A percentile compares a stretch with the other conserved stretches of the same genome.
These are phyloP conservation scores for Epistrophe grossulariae DNA, from an alignment of 2,888 invertebrate species.

Conservation along the genomic window DNA sequence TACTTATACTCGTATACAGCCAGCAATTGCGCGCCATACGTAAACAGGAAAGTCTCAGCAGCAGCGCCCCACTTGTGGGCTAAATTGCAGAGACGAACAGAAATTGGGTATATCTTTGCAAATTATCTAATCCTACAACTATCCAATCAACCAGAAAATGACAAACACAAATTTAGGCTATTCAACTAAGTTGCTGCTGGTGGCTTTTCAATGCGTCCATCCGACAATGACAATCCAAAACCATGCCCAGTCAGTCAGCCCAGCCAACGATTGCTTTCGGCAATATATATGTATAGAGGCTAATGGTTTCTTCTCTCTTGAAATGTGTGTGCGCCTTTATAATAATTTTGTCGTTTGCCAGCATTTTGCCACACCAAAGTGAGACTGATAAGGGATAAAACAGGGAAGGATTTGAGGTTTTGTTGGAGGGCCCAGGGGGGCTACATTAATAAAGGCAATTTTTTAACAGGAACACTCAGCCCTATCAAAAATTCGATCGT, in stretches of 20 bases:
- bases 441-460: no score
- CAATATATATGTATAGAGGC: constrained; percentile 50
- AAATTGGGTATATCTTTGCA: constrained; percentile 68
- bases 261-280: constrained; percentile 6
- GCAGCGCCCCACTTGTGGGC: constrained; percentile 44
- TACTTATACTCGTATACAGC: not conserved
- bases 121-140: constrained; percentile 72
- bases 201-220: constrained; percentile 43
- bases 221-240: not conserved
- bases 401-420: not conserved
- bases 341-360: constrained; percentile 37
- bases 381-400: constrained; percentile 29
- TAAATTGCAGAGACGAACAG: constrained; percentile 58
- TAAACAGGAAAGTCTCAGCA: constrained; percentile 51
- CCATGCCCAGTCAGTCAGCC: constrained; percentile 3
- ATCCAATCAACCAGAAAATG: constrained; percentile 70
- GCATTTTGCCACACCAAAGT: constrained; percentile 30
- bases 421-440: not conserved
- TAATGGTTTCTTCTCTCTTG: constrained; percentile 67
- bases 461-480: no score
- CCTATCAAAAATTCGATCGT: no score
- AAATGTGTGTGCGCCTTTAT: constrained; percentile 33
- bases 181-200: constrained; percentile 36
- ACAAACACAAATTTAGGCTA: constrained; percentile 61
- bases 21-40: constrained; percentile 9